Evolutionary conservation across 2,797 vertebrate genomes (phyloP), one percentile per base, ranked within the genome.

Genomic region (Alectoris magna): DNA sequence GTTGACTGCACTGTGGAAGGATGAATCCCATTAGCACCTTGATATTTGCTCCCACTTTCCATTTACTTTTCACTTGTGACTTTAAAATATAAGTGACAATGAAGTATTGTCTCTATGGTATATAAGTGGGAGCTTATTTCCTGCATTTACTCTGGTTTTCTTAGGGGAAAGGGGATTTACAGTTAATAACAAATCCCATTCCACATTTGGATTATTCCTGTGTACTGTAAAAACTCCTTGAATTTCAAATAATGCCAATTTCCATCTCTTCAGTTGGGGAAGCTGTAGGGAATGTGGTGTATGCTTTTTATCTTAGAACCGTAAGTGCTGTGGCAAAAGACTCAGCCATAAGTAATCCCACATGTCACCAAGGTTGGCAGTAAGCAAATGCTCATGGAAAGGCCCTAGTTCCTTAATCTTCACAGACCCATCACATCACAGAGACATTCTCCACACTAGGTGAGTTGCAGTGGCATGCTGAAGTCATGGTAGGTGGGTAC

Each of bases 231-330:
- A 96, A 94, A 93, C 85, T 96, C 73, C 88, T 93, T 95, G 93
- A 95, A 89, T 96, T 96, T 96, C 92, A 94, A 96, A 93, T 93
- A 93, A 92, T 90, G 87, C 68, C 80, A 84, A 88, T 94, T 95
- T 95, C 89, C 91, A 93, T 92, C 80, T 92, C 36, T 93, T 60
- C 89, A 93, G 85, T 34, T 93, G 80, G 74, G 70, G 71, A 91
- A 74, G 71, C 0, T 0, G 74, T 79, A 69, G 68, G 73, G 75
- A 92, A 68, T 59, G 59, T 66, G 67, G 56, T 81, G 36, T 0
- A 0, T 48, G 44, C n/a, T 83, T 91, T 91, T 92, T 89, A 94
- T 93, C 93, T 92, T 74, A 43, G 64, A 81, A 82, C 77, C 3
- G 0, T 92, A 90, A 87, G 48, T 79, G 56, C 41, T 71, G 14